Evolutionary conservation across 35 echinoderm and acorn worm genomes (phyloP).

Genomic region (Apostichopus parvimensis): DNA sequence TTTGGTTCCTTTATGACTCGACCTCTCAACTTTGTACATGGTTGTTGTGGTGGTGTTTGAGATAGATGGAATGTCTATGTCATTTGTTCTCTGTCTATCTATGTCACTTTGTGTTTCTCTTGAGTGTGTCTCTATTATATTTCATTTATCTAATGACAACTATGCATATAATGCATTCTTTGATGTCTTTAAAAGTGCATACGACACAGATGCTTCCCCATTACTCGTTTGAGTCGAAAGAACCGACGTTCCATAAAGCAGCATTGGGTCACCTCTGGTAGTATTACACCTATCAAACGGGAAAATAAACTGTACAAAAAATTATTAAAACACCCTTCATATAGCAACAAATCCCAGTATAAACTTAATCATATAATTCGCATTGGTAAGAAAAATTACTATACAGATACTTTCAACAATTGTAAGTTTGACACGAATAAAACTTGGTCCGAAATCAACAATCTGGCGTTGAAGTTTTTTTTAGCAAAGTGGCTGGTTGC

Average conservation of each 20-base stretch:
- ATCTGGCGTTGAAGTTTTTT: conserved; percentile 14
- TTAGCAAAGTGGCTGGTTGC: conserved; percentile 33
- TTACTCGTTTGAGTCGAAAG: not conserved
- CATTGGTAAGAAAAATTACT: too few relatives aligned
- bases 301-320: conserved; percentile 1
- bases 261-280: conserved; percentile 1
- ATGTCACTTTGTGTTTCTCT: not conserved
- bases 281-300: not conserved
- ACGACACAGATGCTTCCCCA: not conserved
- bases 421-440: too few relatives aligned
- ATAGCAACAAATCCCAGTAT: not conserved
- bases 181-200: not conserved
- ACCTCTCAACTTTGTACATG: not conserved
- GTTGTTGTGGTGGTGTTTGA: not conserved
- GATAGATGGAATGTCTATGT: not conserved
- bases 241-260: not conserved
- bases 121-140: conserved; percentile 26
- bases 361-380: not conserved
- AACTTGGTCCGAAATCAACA: not conserved
- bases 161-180: not conserved
- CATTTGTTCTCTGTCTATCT: not conserved
- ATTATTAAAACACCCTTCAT: not conserved
- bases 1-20: conserved; percentile 15
- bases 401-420: too few relatives aligned
- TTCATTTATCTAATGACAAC: conserved; percentile 8